Evolutionary conservation across 2,888 invertebrate genomes (phyloP), one percentile per base, ranked within the genome.

Genomic region (Hetaerina titia): DNA sequence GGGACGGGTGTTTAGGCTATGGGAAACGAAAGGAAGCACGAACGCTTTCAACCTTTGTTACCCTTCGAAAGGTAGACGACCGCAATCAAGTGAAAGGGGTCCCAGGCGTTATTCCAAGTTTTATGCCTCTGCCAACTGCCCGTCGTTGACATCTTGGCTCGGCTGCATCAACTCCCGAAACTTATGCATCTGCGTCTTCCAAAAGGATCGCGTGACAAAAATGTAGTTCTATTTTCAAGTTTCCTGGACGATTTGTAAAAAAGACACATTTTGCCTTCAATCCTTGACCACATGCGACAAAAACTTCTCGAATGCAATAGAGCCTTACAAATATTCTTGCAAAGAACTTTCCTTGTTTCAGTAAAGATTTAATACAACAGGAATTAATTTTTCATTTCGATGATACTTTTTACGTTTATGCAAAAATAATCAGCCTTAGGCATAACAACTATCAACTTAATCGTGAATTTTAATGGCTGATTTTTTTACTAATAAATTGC

Each of bases 81-180:
- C 92, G 92, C 92, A 19, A 92, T 69, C 64, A 69, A 92, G 92
- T 92, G 92, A 92, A 92, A 92, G 92, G 92, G 92, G 45, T 92
- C 45, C 22, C 69, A 92, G 92, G 92, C 92, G 92, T 25, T 92
- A 31, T 92, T 92, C 92, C 92, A 92, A 69, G 69, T 92, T 81
- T 31, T 92, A 92, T 92, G 63, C 13, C 90, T 90, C 57, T 90
- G 92, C 92, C 92, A 92, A 92, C 64, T 64, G 69, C 64, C 63
- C 64, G 92, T 64, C 92, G 92, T 69, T 92, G 92, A 92, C 92
- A 64, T 64, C 64, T 92, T 92, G 92, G 92, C 92, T 92, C 92
- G 92, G 64, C 63, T 69, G 58, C 31, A 63, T 63, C 58, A 31
- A 63, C 63, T 90, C 60, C 63, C 31, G 90, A 90, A 25, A 63